Evolutionary conservation across 2,797 vertebrate species (phyloP).

Genomic region (Clarias fuscus): DNA sequence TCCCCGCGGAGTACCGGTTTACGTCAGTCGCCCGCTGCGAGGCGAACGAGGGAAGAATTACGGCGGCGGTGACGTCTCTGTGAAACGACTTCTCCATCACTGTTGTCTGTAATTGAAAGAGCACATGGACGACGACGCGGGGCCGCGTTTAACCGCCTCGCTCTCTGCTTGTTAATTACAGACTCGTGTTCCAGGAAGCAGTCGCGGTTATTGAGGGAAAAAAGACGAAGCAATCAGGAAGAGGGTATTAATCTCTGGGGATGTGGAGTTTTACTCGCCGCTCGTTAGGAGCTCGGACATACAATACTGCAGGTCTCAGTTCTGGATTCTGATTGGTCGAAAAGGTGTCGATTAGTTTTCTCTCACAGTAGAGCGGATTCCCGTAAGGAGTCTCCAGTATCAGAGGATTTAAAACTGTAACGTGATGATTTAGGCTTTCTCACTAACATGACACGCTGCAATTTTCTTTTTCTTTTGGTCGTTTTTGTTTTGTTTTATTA

Average conservation of each 20-base stretch:
- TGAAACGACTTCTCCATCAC: slow-evolving; percentile 54
- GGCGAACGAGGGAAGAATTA: slow-evolving; percentile 17
- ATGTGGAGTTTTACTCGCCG: background rate
- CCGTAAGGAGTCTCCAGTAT: background rate
- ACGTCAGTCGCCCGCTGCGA: background rate
- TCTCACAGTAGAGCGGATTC: background rate
- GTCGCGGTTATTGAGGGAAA: slow-evolving; percentile 57
- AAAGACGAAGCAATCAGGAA: slow-evolving; percentile 27
- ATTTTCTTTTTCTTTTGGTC: background rate
- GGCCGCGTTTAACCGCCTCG: slow-evolving; percentile 61
- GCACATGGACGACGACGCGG: slow-evolving; percentile 42
- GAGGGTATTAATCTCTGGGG: background rate
- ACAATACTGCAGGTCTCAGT: no score
- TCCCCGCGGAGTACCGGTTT: background rate
- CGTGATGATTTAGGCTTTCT: no score
- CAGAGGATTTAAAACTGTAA: background rate
- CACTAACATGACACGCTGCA: background rate
- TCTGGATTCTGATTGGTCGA: background rate
- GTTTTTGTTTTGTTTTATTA: background rate
- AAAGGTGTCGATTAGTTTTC: background rate
- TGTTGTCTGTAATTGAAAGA: slow-evolving; percentile 64
- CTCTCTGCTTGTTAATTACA: slow-evolving; percentile 70
- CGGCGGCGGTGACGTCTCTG: background rate
- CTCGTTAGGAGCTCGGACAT: background rate
- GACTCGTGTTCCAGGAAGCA: slow-evolving; percentile 55